phyloP scores from a whole-genome alignment of 2,113 vertebrate genomes.

The Macrotis lagotis region DNA sequence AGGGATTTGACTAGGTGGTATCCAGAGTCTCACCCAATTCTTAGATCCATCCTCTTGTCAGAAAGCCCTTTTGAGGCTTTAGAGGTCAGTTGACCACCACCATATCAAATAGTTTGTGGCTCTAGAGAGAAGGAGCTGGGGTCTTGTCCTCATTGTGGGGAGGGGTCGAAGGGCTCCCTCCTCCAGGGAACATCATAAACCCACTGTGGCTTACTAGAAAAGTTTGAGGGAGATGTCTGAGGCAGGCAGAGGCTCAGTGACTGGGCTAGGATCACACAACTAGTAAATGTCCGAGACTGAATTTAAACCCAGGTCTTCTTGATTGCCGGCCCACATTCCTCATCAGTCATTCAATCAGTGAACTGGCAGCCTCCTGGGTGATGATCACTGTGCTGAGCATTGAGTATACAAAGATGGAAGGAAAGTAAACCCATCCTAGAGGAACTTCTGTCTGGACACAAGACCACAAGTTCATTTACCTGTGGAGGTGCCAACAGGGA shows the following conservation, averaged over 20 bases:
- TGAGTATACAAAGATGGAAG: too few relatives aligned
- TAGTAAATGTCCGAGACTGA: background rate
- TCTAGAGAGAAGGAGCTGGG: too few relatives aligned
- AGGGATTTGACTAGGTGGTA: background rate
- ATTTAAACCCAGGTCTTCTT: background rate
- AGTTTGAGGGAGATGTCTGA: background rate
- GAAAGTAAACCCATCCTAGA: background rate
- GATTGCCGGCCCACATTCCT: background rate
- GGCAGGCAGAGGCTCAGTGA: background rate
- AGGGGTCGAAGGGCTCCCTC: background rate
- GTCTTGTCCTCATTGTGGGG: too few relatives aligned
- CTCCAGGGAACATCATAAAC: background rate
- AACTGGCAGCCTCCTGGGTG: too few relatives aligned
- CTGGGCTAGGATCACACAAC: background rate
- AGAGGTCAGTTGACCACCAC: background rate
- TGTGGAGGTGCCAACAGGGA: background rate
- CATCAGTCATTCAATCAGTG: background rate
- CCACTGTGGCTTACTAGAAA: background rate
- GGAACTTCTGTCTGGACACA: background rate
- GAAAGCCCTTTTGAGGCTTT: background rate
- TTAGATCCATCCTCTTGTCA: background rate
- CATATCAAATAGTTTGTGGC: background rate
- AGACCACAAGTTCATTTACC: background rate
- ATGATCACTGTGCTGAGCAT: too few relatives aligned
- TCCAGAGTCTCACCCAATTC: too few relatives aligned